Evolutionary conservation across 2,888 invertebrate species (phyloP).

Genomic region (Gymnosoma rotundatum): DNA sequence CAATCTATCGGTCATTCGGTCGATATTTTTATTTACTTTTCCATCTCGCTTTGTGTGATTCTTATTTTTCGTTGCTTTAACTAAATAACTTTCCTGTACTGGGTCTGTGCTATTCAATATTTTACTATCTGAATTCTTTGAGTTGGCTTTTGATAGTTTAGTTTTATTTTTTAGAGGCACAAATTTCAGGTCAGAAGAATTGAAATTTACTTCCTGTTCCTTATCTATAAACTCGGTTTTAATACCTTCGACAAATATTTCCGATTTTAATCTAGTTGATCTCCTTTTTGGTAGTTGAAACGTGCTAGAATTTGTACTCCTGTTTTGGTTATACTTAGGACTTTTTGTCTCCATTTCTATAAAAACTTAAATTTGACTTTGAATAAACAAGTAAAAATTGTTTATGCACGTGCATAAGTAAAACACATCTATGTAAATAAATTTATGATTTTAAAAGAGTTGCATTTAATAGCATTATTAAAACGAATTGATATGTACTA

Average conservation of each 20-base stretch:
- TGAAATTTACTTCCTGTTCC: neutral
- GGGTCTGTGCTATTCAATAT: neutral
- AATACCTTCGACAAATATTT: neutral
- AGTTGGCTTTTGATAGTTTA: neutral
- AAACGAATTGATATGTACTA: too few relatives aligned
- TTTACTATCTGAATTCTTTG: neutral
- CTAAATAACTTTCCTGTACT: neutral
- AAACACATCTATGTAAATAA: too few relatives aligned
- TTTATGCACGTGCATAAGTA: too few relatives aligned
- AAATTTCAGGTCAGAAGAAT: neutral
- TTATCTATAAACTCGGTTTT: neutral
- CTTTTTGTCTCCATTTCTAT: too few relatives aligned
- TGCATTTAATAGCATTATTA: too few relatives aligned
- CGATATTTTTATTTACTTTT: neutral
- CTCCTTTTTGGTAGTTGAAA: neutral
- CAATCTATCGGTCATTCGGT: too few relatives aligned
- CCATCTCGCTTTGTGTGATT: neutral
- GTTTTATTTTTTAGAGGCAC: neutral
- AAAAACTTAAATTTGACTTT: too few relatives aligned
- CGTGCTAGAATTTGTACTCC: neutral
- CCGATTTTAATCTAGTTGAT: slow-evolving; percentile 21
- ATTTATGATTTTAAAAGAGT: too few relatives aligned
- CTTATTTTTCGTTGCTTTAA: neutral
- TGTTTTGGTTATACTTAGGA: too few relatives aligned
- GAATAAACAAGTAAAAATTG: too few relatives aligned